Evolutionary conservation across 2,888 invertebrate genomes (phyloP), one percentile per base, ranked within the genome.

Genomic region (Pocota personata): DNA sequence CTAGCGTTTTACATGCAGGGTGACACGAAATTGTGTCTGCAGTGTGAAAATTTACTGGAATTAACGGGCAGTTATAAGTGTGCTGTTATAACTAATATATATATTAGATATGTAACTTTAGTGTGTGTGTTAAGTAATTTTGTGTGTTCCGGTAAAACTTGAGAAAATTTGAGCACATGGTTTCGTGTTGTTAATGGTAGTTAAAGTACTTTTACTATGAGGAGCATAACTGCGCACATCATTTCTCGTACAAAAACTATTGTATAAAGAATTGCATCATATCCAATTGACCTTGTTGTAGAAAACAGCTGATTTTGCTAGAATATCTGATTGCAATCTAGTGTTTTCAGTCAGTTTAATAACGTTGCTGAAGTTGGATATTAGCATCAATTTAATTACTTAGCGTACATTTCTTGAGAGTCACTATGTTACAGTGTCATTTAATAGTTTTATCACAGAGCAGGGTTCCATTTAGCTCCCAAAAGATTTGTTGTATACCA

Each of bases 1-100:
- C 60, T 86, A 35, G 71, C 43, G 37, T 67, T 72, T 66, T 50
- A 43, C 24, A 37, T 14, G 62, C 84, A 84, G 84, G 84, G 84
- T 84, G 84, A 16, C 62, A 62, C 79, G 3, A 55, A 82, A 24
- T 40, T 6, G 24, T 48, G 16, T 12, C 16, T 48, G 16, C 37
- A 57, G 4, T 21, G 2, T 21, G 2, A 27, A 16, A n/a, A 27
- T 48, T 27, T 8, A 0, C 1, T 19, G 5, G 10, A 24, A 7
- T 1, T 4, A 14, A 12, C 30, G 30, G n/a, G 30, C 12, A 30
- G 4, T 12, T 37, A 6, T 16, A 1, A 3, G 5, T 5, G 12
- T 43, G 5, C 14, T 14, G 40, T 14, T 40, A 40, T 40, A 14
- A 40, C 40, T 40, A 40, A 6, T 40, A 5, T 40, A 6, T 1